A percentile compares a stretch with the other conserved stretches of the same genome.
Evolutionary conservation across 2,888 invertebrate species (phyloP).

Genomic region (Drosophila borealis): DNA sequence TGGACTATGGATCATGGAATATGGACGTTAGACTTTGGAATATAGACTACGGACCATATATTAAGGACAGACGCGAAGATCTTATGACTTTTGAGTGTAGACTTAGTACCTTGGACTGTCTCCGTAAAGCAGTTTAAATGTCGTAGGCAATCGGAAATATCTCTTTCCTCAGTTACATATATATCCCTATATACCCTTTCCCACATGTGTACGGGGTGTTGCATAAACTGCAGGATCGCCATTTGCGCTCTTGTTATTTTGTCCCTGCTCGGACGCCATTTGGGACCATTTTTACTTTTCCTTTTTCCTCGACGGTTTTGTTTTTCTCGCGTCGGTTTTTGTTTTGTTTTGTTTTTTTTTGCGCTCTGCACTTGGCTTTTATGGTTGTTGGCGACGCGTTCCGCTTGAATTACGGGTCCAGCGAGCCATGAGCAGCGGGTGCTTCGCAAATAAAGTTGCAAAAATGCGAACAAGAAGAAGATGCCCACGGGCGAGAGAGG

Average conservation of each 20-base stretch:
- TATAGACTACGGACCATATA: not conserved
- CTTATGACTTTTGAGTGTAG: too few relatives aligned
- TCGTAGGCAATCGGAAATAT: too few relatives aligned
- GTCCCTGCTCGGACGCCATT: conserved; percentile 51
- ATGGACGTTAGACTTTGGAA: too few relatives aligned
- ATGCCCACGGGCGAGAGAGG: not conserved
- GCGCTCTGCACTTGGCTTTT: conserved; percentile 70
- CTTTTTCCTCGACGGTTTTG: conserved; percentile 10
- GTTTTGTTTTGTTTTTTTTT: conserved; percentile 15
- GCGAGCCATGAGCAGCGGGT: conserved; percentile 64
- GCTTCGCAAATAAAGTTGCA: conserved; percentile 68
- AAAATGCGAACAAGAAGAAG: conserved; percentile 19
- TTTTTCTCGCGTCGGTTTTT: conserved; percentile 6
- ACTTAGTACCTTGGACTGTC: too few relatives aligned
- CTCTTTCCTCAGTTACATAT: too few relatives aligned
- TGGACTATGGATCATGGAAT: not conserved
- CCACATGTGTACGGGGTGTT: not conserved
- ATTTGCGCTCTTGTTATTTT: conserved; percentile 42
- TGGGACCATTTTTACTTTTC: conserved; percentile 50
- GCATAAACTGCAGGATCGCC: conserved; percentile 29
- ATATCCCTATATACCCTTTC: not conserved
- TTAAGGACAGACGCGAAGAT: not conserved
- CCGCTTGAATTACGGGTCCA: conserved; percentile 78
- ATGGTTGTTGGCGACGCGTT: conserved; percentile 73
- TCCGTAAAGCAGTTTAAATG: too few relatives aligned